These are phyloP conservation scores for Oncorhynchus kisutch DNA, from an alignment of 2,113 vertebrate species.

Conservation along the genomic window DNA sequence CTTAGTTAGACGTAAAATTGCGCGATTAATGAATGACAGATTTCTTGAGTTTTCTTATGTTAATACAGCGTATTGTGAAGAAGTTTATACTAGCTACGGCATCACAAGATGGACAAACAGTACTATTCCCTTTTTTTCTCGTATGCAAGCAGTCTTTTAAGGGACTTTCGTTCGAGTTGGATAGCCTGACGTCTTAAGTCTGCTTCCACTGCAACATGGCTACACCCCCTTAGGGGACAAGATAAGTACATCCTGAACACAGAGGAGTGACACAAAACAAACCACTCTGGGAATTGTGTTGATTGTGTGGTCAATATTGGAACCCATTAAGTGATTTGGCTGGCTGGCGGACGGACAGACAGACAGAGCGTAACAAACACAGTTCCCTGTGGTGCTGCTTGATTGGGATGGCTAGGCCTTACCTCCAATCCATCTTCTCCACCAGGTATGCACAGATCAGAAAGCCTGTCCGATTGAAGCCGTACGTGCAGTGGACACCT, in stretches of 20 bases:
- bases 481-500: conserved; percentile 99
- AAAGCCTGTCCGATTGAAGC: conserved; percentile 97
- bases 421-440: conserved; percentile 99
- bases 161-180: too few species aligned
- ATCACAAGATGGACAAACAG: too few species aligned
- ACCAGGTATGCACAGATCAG: conserved; percentile 98
- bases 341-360: too few species aligned
- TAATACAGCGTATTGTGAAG: too few species aligned
- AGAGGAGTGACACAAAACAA: not conserved
- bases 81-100: too few species aligned
- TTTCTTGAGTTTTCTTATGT: too few species aligned
- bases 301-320: conserved; percentile 7
- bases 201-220: not conserved
- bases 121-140: too few species aligned
- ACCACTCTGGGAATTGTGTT: not conserved
- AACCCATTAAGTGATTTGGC: conserved; percentile 10
- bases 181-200: not conserved
- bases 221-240: not conserved
- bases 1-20: too few species aligned
- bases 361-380: not conserved
- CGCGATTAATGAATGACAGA: too few species aligned
- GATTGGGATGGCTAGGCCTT: not conserved
- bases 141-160: too few species aligned
- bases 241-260: not conserved
- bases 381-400: not conserved